A percentile compares a stretch with the other conserved stretches of the same genome.
phyloP scores from a whole-genome alignment of 2,888 invertebrate genomes.

The Sinodicranocentrus sp. region DNA sequence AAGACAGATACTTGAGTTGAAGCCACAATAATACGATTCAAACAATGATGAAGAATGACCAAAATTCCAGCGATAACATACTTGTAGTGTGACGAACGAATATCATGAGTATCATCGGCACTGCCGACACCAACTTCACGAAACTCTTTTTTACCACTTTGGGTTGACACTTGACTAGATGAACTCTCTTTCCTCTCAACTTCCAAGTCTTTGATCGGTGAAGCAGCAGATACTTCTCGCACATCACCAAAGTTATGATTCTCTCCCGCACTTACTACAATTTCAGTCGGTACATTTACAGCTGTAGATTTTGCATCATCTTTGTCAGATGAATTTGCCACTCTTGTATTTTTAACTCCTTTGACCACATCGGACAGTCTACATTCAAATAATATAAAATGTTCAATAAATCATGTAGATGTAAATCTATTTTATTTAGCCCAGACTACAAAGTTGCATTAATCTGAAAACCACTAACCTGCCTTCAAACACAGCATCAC shows the following conservation, averaged over 20 bases:
- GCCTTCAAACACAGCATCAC: conserved; percentile 76
- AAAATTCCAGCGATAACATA: conserved; percentile 47
- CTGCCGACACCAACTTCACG: conserved; percentile 77
- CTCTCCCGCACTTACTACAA: conserved; percentile 73
- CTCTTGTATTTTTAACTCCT: conserved; percentile 83
- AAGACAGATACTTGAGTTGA: too few relatives aligned
- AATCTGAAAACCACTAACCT: conserved; percentile 62
- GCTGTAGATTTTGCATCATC: conserved; percentile 63
- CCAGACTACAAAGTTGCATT: too few relatives aligned
- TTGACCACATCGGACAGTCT: conserved; percentile 90
- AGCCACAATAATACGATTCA: neutral
- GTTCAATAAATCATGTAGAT: neutral
- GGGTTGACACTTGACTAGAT: conserved; percentile 74
- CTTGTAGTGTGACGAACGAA: conserved; percentile 75
- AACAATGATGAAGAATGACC: too few relatives aligned
- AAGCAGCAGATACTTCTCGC: conserved; percentile 72
- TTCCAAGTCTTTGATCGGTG: conserved; percentile 70
- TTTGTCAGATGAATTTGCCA: conserved; percentile 66
- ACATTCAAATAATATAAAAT: conserved; percentile 58
- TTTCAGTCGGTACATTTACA: conserved; percentile 64
- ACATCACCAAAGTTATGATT: conserved; percentile 61
- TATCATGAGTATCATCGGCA: conserved; percentile 76
- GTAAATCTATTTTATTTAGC: neutral
- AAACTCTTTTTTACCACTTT: conserved; percentile 74
- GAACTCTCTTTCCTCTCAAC: conserved; percentile 64